Evolutionary conservation across 1,140 invertebrate genomes (phyloP), one percentile per base, ranked within the genome.

Genomic region (Antheraea mylitta): DNA sequence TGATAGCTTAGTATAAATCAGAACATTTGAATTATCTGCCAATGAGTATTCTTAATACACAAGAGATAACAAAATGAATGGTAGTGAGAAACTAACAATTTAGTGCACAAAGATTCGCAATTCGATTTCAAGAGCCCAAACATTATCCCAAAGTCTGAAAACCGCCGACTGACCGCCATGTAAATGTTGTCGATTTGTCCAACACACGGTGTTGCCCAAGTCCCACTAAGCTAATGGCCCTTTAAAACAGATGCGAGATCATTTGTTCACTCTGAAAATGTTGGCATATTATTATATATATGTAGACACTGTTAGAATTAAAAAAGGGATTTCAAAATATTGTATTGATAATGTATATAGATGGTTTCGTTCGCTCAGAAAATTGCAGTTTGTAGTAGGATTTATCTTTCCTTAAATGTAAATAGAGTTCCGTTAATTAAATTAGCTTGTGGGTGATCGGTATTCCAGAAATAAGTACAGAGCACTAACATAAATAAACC

Each of bases 171-270:
- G 60, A 61, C 60, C 60, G 30, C 60, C 11, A 11, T 30, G 60
- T 61, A 61, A 61, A 61, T 30, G 60, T 61, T 61, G 60, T 30
- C 19, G 60, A 61, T 61, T 61, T 61, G 18, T 61, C 22, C 19
- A 22, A 22, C 11, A 22, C 60, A 22, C 19, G 10, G 19, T 19
- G 19, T 36, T 61, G 8, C 5, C 60, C 16, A 16, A 19, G 60
- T 61, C 30, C 60, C 19, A 61, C 60, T 61, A 61, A 61, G 60
- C 19, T 61, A 61, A 61, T 61, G 60, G 30, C 60, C 60, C 60
- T 61, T 36, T 61, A 30, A 61, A 61, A 61, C 18, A 61, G 18
- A 36, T 61, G 60, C 19, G 60, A 61, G 22, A 30, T 22, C 30
- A 30, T 30, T 61, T 61, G 8, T 36, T 61, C 60, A 30, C 30